Percentiles rank a stretch among this genome's conserved stretches.
These are phyloP conservation scores for Castor canadensis DNA, from an alignment of 2,113 vertebrate species.

Conservation along the genomic window DNA sequence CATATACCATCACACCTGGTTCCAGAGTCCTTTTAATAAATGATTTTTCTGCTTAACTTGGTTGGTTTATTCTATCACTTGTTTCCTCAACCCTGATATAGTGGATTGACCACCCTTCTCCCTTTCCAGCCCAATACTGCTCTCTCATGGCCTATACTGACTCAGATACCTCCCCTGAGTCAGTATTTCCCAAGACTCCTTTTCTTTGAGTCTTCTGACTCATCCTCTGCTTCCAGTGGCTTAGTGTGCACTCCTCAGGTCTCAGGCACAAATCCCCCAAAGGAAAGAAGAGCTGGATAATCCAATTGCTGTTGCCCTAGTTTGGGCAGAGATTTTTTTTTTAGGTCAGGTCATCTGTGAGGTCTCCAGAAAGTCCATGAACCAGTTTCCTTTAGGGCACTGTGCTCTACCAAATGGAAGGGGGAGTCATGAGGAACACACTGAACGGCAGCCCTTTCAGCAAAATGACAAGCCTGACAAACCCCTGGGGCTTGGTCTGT, in stretches of 20 bases:
- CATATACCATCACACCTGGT: not conserved
- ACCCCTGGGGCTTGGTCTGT: not conserved
- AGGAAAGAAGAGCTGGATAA: not conserved
- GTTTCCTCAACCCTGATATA: not conserved
- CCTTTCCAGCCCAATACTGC: not conserved
- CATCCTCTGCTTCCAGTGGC: not conserved
- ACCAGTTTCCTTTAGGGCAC: not conserved
- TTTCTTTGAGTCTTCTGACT: not conserved
- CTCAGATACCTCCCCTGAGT: not conserved
- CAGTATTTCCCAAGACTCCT: too few relatives aligned
- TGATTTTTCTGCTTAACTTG: not conserved
- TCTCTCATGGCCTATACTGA: not conserved
- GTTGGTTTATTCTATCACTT: not conserved
- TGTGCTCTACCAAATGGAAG: not conserved
- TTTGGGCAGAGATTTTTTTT: not conserved
- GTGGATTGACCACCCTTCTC: not conserved
- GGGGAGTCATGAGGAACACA: not conserved
- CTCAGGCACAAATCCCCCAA: not conserved
- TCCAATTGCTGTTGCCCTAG: not conserved
- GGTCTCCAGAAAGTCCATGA: not conserved
- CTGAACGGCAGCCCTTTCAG: not conserved
- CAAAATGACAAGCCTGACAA: not conserved
- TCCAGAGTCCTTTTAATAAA: not conserved
- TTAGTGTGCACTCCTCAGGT: not conserved
- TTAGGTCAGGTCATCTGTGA: not conserved